Evolutionary conservation across 2,113 vertebrate species (phyloP), one percentile per base, ranked within the genome.

Genomic region (Charadrius vociferus): DNA sequence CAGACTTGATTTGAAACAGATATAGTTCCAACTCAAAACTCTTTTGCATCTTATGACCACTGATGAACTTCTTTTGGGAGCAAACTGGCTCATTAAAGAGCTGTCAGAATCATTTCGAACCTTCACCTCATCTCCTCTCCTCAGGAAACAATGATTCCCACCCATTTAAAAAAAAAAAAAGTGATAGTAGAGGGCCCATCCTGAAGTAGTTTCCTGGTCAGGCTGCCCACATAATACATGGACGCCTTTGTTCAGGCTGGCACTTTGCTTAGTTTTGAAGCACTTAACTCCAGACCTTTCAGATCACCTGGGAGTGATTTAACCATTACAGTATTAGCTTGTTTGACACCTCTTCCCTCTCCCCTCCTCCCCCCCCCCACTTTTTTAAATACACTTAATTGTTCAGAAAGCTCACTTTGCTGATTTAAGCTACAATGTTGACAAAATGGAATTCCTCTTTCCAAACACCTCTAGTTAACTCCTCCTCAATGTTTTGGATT

Each of bases 181-280:
- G 2, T 27, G 12, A 50, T 50, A 50, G 49, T 23, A 50, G 7
- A 50, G 17, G 4, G 19, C 17, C 11, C 41, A 52, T 10, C 24
- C 37, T 36, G 24, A 58, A 70, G 17, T 3, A 70, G 13, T 52
- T 30, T 50, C 34, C 34, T 20, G 32, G 41, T 27, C 37, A 41
- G 18, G 15, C 24, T 30, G 56, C 34, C 45, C 75, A 22, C 45
- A n/a, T 2, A 55, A 16, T 14, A 34, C 0, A 0, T 19, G 7
- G 9, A 75, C 7, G 56, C 27, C 14, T 24, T 17, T 32, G 3
- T 32, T 41, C 50, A 53, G 24, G 50, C 10, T 62, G 16, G 24
- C 6, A 79, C 7, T 74, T 62, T 0, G 2, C 18, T 53, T 63
- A 13, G 32, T 82, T 72, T 63, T 68, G 14, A 72, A 68, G 19